phyloP scores from a whole-genome alignment of 1,140 invertebrate species.

The Cydia pomonella region DNA sequence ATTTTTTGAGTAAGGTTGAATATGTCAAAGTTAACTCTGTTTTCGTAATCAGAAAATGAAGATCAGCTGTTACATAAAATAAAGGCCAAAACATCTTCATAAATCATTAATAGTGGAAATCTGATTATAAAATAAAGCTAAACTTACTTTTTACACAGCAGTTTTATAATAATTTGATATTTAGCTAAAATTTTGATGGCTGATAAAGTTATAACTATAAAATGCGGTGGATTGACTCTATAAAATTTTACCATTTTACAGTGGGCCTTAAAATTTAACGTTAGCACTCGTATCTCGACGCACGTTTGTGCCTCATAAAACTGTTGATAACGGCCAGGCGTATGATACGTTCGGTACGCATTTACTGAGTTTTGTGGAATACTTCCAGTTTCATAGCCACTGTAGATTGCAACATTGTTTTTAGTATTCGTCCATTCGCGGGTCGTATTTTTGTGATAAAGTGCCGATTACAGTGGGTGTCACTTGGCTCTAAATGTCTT shows the following conservation, averaged over 20 bases:
- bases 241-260: conserved; percentile 26
- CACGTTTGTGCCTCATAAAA: conserved; percentile 26
- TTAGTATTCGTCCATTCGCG: conserved; percentile 17
- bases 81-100: too few relatives aligned
- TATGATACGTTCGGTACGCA: conserved; percentile 15
- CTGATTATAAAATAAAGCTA: too few relatives aligned
- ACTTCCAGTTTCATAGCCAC: conserved; percentile 28
- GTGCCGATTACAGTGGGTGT: conserved; percentile 1
- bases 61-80: too few relatives aligned
- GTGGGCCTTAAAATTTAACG: conserved; percentile 27
- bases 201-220: conserved; percentile 20
- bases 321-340: conserved; percentile 19
- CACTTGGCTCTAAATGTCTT: neutral
- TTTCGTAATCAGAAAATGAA: too few relatives aligned
- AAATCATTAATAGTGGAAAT: too few relatives aligned
- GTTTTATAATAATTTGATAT: neutral
- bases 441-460: conserved; percentile 23
- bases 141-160: neutral
- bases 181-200: neutral
- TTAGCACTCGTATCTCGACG: conserved; percentile 16
- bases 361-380: conserved; percentile 31
- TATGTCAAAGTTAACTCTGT: too few relatives aligned
- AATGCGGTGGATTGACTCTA: conserved; percentile 16
- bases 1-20: too few relatives aligned
- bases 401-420: conserved; percentile 33